Base-by-base conservation (phyloP, 2,113 vertebrate genomes). In the Podarcis raffonei region DNA sequence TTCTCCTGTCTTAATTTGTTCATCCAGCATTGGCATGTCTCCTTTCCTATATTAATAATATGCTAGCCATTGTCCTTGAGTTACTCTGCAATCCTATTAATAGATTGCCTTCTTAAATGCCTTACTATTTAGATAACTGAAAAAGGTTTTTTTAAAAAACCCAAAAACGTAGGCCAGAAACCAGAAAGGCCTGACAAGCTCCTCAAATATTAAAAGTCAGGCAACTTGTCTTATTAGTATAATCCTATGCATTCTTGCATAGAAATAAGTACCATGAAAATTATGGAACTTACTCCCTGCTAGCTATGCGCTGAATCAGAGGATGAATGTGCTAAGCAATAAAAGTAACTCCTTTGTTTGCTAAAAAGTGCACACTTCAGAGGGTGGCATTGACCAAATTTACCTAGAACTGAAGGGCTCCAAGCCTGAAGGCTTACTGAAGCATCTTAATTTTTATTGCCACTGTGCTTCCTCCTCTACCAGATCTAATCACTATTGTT, bases 391-490 rank as follows among this genome's bases (percentile, higher is more conserved):
- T 87, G 68, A 82, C 11, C 76, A 35, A 92, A 91, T 77, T 74
- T 89, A 75, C 86, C 91, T 92, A 81, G 85, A 87, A 65, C 81
- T 80, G 89, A 88, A 90, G 66, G 65, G n/a, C 32, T 18, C 27
- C 18, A 42, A 81, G 11, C 91, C 90, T 93, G 90, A 92, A 90
- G 83, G 87, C 86, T 94, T 95, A 92, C 91, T 92, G 93, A 94
- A 93, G 90, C 87, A 89, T 93, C 93, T 91, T 94, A 92, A 93
- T 95, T 96, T 95, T 93, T 95, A 90, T 94, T 96, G 90, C 53
- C 71, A 93, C 66, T 65, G 9, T 85, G 59, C 87, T 95, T 93
- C 84, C 83, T 94, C 30, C 81, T 96, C 83, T 91, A 89, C 85
- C 89, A 75, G 39, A 92, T 94, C 35, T 91, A 96, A 93, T 95